Evolutionary conservation across 2,797 vertebrate species (phyloP), one percentile per base, ranked within the genome.

Genomic region (Steatocranus sp.): DNA sequence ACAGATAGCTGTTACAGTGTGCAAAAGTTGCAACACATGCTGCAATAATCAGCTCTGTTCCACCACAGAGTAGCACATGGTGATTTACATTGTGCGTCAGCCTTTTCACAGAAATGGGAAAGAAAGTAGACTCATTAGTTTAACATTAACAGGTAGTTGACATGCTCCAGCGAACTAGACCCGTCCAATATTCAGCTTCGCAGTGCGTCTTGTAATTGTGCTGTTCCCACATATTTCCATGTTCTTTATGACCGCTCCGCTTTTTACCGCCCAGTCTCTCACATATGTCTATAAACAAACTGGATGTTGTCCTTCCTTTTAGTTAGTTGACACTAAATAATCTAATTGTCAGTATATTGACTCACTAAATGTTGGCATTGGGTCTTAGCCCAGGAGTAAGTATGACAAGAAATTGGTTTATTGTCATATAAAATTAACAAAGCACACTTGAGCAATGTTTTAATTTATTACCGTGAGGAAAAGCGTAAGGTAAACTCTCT

Each of bases 81-180:
- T 83, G 63, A 91, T 88, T 89, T 79, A 88, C 53, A 78, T 32
- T 12, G n/a, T 80, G 79, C 34, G 53, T 75, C 63, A 66, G 66
- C 66, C 43, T 46, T 83, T 88, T 92, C 68, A 79, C 86, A 84
- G 76, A 83, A 61, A 85, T 82, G 83, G 82, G 81, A 91, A 85
- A 77, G 86, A 88, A 88, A 90, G 85, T 56, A 32, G 83, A 54
- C 85, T 95, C 89, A 95, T 95, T 93, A 91, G 94, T 95, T 95
- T 91, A 89, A 87, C 91, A 95, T 95, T 95, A 96, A 95, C 94
- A 89, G 86, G 88, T 91, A 75, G 89, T 86, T 93, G 90, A 92
- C 93, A 56, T 73, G 93, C 93, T 94, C 85, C 89, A 85, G 74
- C 88, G 91, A 93, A 89, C 82, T 90, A 85, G 86, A 86, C 76